Evolutionary conservation across 1,140 invertebrate species (phyloP).

Genomic region (Formica selysi): DNA sequence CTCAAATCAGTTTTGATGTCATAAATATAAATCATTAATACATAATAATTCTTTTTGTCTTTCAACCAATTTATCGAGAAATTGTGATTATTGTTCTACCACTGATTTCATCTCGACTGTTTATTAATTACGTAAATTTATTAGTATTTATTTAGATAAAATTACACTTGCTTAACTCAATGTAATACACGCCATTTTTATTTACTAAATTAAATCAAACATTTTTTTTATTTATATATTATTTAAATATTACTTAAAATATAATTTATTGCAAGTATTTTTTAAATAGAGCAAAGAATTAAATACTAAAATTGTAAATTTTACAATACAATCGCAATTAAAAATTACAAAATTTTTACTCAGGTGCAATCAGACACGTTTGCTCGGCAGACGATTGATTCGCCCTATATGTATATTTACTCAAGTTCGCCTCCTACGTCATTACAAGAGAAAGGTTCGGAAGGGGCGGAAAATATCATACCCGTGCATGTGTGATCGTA

Average conservation of each 20-base stretch:
- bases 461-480: slow-evolving; percentile 29
- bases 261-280: background rate
- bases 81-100: too few relatives aligned
- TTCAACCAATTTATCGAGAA: background rate
- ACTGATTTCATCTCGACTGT: too few relatives aligned
- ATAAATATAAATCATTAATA: background rate
- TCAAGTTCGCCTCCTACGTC: slow-evolving; percentile 15
- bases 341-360: background rate
- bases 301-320: background rate
- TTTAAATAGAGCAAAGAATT: background rate
- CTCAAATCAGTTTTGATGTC: background rate
- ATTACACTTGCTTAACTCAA: background rate
- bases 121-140: too few relatives aligned
- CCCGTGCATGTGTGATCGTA: background rate
- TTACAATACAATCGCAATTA: background rate
- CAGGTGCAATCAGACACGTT: background rate
- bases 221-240: background rate
- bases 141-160: too few relatives aligned
- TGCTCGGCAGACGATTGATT: background rate
- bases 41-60: background rate
- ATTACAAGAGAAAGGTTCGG: slow-evolving; percentile 21
- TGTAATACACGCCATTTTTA: background rate
- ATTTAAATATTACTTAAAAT: background rate
- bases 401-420: background rate
- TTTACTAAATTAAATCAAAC: background rate